A percentile compares a stretch with the other conserved stretches of the same genome.
Conservation (phyloP, 2,888 invertebrate genomes). For the Chydorus sphaericus region DNA sequence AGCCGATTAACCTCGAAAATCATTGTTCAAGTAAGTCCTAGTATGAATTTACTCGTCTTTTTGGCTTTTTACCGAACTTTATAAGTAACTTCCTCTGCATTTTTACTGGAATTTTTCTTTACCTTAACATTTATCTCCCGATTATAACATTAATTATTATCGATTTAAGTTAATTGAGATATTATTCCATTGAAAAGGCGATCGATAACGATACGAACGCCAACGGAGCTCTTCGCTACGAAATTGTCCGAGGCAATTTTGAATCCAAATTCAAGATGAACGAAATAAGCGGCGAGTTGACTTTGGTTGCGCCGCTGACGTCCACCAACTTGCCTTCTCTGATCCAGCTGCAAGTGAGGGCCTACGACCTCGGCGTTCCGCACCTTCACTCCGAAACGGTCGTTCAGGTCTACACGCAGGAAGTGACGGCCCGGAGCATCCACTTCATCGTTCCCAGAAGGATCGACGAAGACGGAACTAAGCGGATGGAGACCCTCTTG, state of each 20-base stretch:
- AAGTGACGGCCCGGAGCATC: constrained; percentile 56
- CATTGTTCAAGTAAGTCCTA: constrained; percentile 48
- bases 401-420: constrained; percentile 63
- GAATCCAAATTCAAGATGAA: constrained; percentile 59
- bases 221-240: constrained; percentile 72
- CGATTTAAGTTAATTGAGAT: background rate
- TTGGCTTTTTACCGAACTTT: background rate
- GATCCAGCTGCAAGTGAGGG: constrained; percentile 54
- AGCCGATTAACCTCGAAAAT: constrained; percentile 60
- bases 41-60: background rate
- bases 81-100: constrained; percentile 3
- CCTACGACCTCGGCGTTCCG: constrained; percentile 73
- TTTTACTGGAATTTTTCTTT: too few relatives aligned
- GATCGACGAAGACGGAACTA: constrained; percentile 45
- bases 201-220: constrained; percentile 70
- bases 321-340: constrained; percentile 24
- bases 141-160: background rate
- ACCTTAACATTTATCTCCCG: too few relatives aligned
- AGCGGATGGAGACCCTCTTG: constrained; percentile 56
- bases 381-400: constrained; percentile 53
- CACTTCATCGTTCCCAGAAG: constrained; percentile 56
- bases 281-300: constrained; percentile 33
- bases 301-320: constrained; percentile 18
- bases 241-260: constrained; percentile 59
- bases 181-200: constrained; percentile 35